phyloP scores from a whole-genome alignment of 2,888 invertebrate species.

The Torymus aiolomorphi region DNA sequence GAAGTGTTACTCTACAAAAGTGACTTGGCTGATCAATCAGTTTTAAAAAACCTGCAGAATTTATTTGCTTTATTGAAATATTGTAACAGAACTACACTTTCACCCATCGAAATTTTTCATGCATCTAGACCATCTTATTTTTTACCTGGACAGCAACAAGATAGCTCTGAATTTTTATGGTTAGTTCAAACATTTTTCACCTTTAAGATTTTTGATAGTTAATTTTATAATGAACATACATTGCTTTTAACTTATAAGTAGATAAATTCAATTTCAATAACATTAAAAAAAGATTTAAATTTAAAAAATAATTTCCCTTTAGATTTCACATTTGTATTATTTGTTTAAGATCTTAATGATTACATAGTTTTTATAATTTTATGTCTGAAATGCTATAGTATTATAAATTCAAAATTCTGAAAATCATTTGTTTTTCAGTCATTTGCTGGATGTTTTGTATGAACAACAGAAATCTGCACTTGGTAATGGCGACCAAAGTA shows the following conservation, averaged over 20 bases:
- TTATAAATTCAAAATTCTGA: not conserved
- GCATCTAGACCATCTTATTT: constrained; percentile 88
- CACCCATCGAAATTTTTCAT: constrained; percentile 84
- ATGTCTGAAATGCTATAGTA: too few species aligned
- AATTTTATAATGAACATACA: too few species aligned
- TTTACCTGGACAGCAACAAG: constrained; percentile 87
- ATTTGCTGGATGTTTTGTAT: constrained; percentile 83
- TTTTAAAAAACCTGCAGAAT: constrained; percentile 82
- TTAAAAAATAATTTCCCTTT: too few species aligned
- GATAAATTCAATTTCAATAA: too few species aligned
- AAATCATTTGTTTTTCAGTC: constrained; percentile 70
- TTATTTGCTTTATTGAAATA: constrained; percentile 85
- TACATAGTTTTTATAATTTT: too few species aligned
- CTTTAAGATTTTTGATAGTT: too few species aligned
- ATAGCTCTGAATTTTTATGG: constrained; percentile 91
- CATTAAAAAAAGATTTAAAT: too few species aligned
- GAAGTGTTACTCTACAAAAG: constrained; percentile 78
- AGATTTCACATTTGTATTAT: too few species aligned
- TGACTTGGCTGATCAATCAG: constrained; percentile 60
- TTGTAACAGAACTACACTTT: constrained; percentile 81
- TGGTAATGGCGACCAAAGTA: constrained; percentile 43
- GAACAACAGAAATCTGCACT: constrained; percentile 80
- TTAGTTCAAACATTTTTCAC: constrained; percentile 68
- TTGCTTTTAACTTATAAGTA: too few species aligned
- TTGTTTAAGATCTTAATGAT: too few species aligned